Conservation (phyloP, 2,888 invertebrate genomes). For the Thumatha senex region DNA sequence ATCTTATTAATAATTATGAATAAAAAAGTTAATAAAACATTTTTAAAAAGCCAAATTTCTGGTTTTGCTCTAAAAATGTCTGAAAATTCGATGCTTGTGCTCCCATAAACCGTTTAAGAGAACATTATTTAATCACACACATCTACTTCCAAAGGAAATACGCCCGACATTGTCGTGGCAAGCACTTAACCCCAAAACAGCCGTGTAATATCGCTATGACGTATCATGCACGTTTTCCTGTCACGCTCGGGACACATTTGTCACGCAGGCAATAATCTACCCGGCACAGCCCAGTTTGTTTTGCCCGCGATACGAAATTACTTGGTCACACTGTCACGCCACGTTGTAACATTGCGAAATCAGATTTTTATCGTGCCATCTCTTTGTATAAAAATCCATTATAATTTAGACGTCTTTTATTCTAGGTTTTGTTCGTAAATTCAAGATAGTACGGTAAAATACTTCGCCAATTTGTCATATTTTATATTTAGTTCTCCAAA, state of each 20-base stretch:
- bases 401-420: background rate
- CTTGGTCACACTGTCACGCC: constrained; percentile 6
- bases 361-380: constrained; percentile 1
- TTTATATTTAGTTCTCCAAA: too few species aligned
- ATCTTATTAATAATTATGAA: too few species aligned
- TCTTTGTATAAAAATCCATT: background rate
- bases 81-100: too few species aligned
- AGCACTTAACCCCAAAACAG: constrained; percentile 22
- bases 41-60: too few species aligned
- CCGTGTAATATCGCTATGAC: constrained; percentile 33
- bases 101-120: too few species aligned
- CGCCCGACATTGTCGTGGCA: background rate
- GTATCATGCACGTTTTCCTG: constrained; percentile 40
- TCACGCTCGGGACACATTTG: constrained; percentile 39
- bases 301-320: constrained; percentile 22
- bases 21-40: too few species aligned
- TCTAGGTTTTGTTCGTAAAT: background rate
- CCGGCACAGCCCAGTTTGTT: constrained; percentile 23
- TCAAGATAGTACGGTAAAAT: background rate
- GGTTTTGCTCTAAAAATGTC: too few species aligned
- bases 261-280: constrained; percentile 38
- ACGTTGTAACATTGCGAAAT: constrained; percentile 7
- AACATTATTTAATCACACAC: too few species aligned
- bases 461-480: too few species aligned
- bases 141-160: background rate